Base-by-base conservation (phyloP, 2,797 vertebrate species). In the Neosilurus hyrtlii region DNA sequence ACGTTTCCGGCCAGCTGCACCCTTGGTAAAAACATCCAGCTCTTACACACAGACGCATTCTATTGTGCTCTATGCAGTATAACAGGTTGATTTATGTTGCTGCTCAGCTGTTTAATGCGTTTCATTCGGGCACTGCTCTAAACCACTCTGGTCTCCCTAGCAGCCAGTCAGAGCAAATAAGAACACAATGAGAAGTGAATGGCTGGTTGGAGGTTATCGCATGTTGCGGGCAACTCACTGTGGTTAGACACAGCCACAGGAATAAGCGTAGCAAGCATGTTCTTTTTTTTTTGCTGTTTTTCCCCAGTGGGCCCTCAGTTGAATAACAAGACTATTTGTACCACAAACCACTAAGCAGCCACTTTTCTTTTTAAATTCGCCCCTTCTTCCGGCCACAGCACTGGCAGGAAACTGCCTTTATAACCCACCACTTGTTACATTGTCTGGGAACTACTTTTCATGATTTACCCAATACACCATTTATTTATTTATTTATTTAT, bases 1-100 rank as follows among this genome's bases (percentile, higher is more conserved):
- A 91, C 86, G 86, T 89, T 88, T 92, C 90, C 91, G 91, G 72
- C 56, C 73, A 88, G 83, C 86, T 86, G 87, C 87, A 80, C 79
- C 79, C 82, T 14, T 35, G 65, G 68, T 49, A 82, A 84, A 85
- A 86, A 83, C 70, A 82, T 76, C 51, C 65, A 76, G 52, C 57
- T 24, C 63, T 59, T 73, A 52, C 30, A 79, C 62, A 35, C 30
- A 43, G 22, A 56, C n/a, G 67, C 81, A 66, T 73, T 59, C 24
- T 37, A 26, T 52, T 78, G 75, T 63, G 26, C 4, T 51, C 10
- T 8, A 11, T 52, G 49, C 6, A 12, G 2, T 20, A 65, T 52
- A n/a, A 66, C 24, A 20, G 24, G 24, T 51, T 65, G 59, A 78
- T 26, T 78, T 63, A 35, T 4, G 11, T 12, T 30, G 4, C 9